Evolutionary conservation across 92 coral and sea anemone species (phyloP).

Genomic region (Bergia sp.): DNA sequence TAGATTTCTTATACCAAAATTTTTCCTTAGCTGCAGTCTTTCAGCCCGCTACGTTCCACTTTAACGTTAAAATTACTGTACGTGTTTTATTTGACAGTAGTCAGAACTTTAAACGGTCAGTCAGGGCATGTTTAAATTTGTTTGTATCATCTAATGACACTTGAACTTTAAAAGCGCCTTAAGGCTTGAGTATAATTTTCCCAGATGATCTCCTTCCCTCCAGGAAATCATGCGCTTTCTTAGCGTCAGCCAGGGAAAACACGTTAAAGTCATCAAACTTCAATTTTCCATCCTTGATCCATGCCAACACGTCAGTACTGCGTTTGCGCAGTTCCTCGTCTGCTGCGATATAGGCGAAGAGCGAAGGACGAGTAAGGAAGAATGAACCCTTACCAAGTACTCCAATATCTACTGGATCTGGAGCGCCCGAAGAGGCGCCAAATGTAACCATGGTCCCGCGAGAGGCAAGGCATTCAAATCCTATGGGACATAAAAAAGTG

Average conservation of each 20-base stretch:
- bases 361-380: constrained; percentile 52
- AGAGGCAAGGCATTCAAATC: constrained; percentile 63
- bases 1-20: no score
- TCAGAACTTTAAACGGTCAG: no score
- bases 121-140: no score
- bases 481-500: constrained; percentile 27
- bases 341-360: constrained; percentile 49
- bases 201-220: constrained; percentile 69
- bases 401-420: constrained; percentile 55
- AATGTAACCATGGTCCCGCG: constrained; percentile 62
- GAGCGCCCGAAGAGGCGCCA: constrained; percentile 66
- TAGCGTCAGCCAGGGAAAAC: constrained; percentile 62
- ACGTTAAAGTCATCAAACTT: constrained; percentile 57
- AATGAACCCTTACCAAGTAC: constrained; percentile 55
- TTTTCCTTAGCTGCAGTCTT: no score
- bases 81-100: no score
- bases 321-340: constrained; percentile 62
- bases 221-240: constrained; percentile 64
- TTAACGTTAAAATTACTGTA: no score
- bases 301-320: constrained; percentile 64
- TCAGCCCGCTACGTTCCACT: no score
- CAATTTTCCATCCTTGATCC: constrained; percentile 59
- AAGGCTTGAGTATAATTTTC: constrained; percentile 62
- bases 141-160: no score
- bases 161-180: not conserved